Evolutionary conservation across 1,140 invertebrate species (phyloP), one percentile per base, ranked within the genome.

Genomic region (Drosophila cardini): DNA sequence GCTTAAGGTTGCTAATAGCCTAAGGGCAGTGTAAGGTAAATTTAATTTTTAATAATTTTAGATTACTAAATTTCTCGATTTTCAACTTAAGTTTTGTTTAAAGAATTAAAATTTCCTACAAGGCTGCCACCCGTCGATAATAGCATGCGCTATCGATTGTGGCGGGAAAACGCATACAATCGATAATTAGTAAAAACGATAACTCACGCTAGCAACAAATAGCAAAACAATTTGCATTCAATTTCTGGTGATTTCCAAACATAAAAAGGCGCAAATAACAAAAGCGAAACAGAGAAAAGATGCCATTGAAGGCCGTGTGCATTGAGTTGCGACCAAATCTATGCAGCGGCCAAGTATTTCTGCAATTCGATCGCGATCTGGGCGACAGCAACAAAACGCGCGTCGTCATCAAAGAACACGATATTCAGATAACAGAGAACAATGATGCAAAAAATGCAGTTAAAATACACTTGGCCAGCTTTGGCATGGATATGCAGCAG

Each of bases 281-380:
- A 26, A 2, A 43, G 18, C n/a, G 10, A 7, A 11, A 68, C 21
- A 4, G 21, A 21, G 5, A 36, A 62, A 75, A 57, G n/a, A 83
- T 83, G 80, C 67, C 80, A 10, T 48, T 83, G 3, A 45, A 58
- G 46, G 79, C 43, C 21, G 48, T 83, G 18, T 73, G 72, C 69
- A 87, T 87, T 43, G 83, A 87, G 36, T 48, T 87, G 58, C 83
- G 83, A 9, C 83, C 83, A 2, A 89, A 87, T 38, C 21, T 87
- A 34, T 52, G 42, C 69, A 77, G 83, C 34, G 83, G 83, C 53
- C 42, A 67, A 36, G 72, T 61, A 0, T 56, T 76, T 15, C 46
- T 87, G 18, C 64, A 65, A 10, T 80, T 87, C 11, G 63, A 89
- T 11, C 45, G 63, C 8, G 36, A 34, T 11, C 40, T 86, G 1